A percentile compares a stretch with the other conserved stretches of the same genome.
phyloP scores from a whole-genome alignment of 2,888 invertebrate species.

The Dasysyrphus tricinctus region DNA sequence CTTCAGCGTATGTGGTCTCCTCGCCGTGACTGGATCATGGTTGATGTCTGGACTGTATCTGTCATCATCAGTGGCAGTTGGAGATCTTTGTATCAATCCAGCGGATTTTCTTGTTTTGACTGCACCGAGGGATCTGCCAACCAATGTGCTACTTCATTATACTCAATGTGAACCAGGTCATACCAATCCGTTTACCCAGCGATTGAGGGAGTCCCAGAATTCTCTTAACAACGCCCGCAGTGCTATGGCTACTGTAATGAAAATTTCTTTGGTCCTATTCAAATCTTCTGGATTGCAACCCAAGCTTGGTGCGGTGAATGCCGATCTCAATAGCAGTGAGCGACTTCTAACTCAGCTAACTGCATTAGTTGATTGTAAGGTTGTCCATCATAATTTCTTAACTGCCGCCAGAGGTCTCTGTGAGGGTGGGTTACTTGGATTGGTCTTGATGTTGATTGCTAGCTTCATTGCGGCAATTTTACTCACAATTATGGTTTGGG shows the following conservation, averaged over 20 bases:
- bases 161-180: conserved; percentile 92
- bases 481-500: conserved; percentile 95
- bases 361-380: conserved; percentile 92
- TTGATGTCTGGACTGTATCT: conserved; percentile 94
- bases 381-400: conserved; percentile 92
- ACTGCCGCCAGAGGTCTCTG: conserved; percentile 92
- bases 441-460: conserved; percentile 93
- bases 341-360: conserved; percentile 87
- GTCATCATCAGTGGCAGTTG: conserved; percentile 92
- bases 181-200: conserved; percentile 92
- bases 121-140: conserved; percentile 85
- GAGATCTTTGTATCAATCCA: conserved; percentile 93
- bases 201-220: conserved; percentile 90
- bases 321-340: conserved; percentile 91
- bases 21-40: conserved; percentile 95
- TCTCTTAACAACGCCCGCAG: conserved; percentile 85
- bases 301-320: conserved; percentile 90
- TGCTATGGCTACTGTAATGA: conserved; percentile 83
- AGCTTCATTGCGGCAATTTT: conserved; percentile 94
- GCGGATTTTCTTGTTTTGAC: conserved; percentile 90
- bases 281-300: conserved; percentile 87
- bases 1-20: conserved; percentile 93
- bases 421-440: conserved; percentile 91
- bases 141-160: conserved; percentile 89
- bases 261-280: conserved; percentile 83